phyloP scores from a whole-genome alignment of 1,140 invertebrate species.

The Eriocheir sinensis region DNA sequence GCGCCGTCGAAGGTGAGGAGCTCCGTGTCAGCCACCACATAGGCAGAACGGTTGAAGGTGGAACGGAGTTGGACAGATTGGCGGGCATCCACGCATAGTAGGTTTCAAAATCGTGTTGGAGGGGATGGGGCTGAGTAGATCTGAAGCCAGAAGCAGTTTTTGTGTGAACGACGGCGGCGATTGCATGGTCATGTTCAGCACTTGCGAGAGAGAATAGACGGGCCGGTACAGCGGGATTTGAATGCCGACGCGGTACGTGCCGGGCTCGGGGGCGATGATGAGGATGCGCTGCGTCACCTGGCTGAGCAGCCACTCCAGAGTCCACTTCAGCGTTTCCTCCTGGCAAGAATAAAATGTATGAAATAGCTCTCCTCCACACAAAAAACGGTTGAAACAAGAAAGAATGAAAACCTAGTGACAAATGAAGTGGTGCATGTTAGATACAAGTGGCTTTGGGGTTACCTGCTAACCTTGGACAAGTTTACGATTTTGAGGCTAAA shows the following conservation, averaged over 20 bases:
- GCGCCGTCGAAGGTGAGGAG: slow-evolving; percentile 68
- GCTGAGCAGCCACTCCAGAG: background rate
- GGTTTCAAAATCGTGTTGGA: background rate
- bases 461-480: background rate
- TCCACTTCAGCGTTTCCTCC: background rate
- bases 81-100: slow-evolving; percentile 6
- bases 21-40: slow-evolving; percentile 60
- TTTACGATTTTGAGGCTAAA: background rate
- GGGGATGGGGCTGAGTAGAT: background rate
- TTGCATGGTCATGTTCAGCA: background rate
- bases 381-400: background rate
- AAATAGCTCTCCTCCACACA: background rate
- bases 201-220: slow-evolving; percentile 44
- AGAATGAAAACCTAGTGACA: background rate
- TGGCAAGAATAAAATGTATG: background rate
- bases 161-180: background rate
- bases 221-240: slow-evolving; percentile 5
- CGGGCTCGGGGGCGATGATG: background rate
- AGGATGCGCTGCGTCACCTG: background rate
- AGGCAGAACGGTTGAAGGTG: slow-evolving; percentile 52
- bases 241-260: background rate
- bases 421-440: background rate
- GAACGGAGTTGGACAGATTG: background rate
- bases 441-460: no score
- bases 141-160: background rate